Conservation (phyloP, 2,113 vertebrate genomes). For the Percina caprodes region DNA sequence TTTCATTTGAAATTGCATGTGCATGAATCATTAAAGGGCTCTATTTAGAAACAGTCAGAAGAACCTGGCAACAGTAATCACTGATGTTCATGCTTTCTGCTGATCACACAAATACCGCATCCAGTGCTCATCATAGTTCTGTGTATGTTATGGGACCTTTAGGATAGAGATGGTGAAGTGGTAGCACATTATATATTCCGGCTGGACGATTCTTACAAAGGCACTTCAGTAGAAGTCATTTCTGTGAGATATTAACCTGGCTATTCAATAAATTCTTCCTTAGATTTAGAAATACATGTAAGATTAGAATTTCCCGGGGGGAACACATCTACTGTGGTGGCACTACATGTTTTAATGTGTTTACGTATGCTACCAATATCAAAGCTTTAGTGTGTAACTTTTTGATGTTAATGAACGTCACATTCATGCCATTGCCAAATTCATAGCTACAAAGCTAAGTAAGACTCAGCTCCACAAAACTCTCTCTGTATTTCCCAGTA, state of each 20-base stretch:
- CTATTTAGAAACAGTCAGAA: slow-evolving; percentile 16
- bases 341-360: not conserved
- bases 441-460: too few species aligned
- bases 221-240: not conserved
- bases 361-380: not conserved
- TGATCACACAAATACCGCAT: too few species aligned
- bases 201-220: not conserved
- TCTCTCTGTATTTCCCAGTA: too few species aligned
- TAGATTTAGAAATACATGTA: not conserved
- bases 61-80: not conserved
- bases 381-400: not conserved
- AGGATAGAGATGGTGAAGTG: not conserved
- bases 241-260: not conserved
- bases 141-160: not conserved
- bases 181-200: not conserved
- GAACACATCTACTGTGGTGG: not conserved
- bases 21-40: slow-evolving; percentile 25
- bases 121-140: too few species aligned
- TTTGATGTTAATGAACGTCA: too few species aligned
- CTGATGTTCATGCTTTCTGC: not conserved
- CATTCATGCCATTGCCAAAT: too few species aligned
- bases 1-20: slow-evolving; percentile 2
- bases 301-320: not conserved
- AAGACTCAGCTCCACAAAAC: too few species aligned
- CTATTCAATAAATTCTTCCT: not conserved